Evolutionary conservation across 1,140 invertebrate genomes (phyloP), one percentile per base, ranked within the genome.

Genomic region (Vollenhovia emeryi): DNA sequence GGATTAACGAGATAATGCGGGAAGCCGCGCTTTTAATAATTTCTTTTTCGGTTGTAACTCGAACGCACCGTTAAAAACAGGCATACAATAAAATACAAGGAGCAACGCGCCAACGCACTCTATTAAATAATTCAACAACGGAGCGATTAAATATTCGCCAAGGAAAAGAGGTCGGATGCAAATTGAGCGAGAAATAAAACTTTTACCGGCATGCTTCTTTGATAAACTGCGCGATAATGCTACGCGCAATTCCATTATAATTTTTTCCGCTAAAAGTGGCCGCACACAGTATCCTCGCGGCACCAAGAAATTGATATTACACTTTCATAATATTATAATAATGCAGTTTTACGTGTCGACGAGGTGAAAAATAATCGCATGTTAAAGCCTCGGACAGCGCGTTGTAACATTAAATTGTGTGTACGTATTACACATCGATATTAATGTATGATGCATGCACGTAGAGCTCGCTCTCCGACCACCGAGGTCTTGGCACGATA

Each of bases 71-170:
- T 36, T 27, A 24, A 55, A 43, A 80, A 30, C 30, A 24, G 3
- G 13, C 24, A 48, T 48, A 71, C 3, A 73, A 55, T 36, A 78
- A 66, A 78, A 66, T 33, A 80, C 3, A 80, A 55, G 5, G 27
- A 21, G 5, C 15, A 48, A 45, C n/a, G 27, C 36, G 36, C 1
- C 1, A 50, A 24, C 71, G 66, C 40, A 33, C 18, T 59, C 18
- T 33, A 24, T 57, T 71, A 82, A 57, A 60, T 73, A 82, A 82
- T 82, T 82, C 50, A 73, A 59, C 66, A 24, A 52, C 48, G 8
- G 7, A 71, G 7, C 18, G 50, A 82, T 82, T 71, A 82, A 82
- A 82, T 79, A 68, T 82, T 82, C 78, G n/a, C 5, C 15, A 36
- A 79, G 43, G 21, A 18, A 66, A 79, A 68, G 30, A 73, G 75